phyloP scores from a whole-genome alignment of 2,113 vertebrate genomes.

The Sakesphorus luctuosus region DNA sequence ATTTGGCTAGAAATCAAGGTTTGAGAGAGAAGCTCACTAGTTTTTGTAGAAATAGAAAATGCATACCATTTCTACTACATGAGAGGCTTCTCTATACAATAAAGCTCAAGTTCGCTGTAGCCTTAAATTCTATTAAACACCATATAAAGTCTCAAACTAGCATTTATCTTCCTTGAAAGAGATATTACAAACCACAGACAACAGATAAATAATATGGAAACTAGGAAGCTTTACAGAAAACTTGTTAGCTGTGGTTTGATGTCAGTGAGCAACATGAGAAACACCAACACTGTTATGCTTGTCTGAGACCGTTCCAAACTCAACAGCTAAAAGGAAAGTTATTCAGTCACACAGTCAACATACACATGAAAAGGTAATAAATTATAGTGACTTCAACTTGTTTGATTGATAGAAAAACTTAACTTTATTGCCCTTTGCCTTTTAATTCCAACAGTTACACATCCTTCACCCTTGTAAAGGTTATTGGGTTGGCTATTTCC shows the following conservation, averaged over 20 bases:
- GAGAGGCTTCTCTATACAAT: not conserved
- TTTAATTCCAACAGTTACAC: not conserved
- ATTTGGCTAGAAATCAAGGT: not conserved
- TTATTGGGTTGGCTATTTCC: not conserved
- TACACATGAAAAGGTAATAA: rapidly evolving
- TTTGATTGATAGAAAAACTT: not conserved
- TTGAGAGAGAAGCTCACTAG: not conserved
- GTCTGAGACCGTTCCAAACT: not conserved
- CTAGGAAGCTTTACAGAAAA: not conserved
- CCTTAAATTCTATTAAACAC: not conserved
- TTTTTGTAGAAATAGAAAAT: not conserved
- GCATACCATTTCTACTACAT: not conserved
- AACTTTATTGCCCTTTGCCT: not conserved
- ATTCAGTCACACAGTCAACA: not conserved
- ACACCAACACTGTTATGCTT: not conserved
- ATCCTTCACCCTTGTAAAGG: not conserved
- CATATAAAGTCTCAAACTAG: not conserved
- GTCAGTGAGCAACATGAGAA: not conserved
- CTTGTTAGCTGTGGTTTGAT: not conserved
- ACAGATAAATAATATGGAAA: not conserved
- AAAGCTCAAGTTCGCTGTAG: not conserved
- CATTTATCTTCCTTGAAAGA: not conserved
- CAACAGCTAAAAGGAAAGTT: not conserved
- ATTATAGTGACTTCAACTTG: not conserved
- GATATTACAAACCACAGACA: not conserved